phyloP scores from a whole-genome alignment of 1,140 invertebrate species.

The Scaptomyza graminum region DNA sequence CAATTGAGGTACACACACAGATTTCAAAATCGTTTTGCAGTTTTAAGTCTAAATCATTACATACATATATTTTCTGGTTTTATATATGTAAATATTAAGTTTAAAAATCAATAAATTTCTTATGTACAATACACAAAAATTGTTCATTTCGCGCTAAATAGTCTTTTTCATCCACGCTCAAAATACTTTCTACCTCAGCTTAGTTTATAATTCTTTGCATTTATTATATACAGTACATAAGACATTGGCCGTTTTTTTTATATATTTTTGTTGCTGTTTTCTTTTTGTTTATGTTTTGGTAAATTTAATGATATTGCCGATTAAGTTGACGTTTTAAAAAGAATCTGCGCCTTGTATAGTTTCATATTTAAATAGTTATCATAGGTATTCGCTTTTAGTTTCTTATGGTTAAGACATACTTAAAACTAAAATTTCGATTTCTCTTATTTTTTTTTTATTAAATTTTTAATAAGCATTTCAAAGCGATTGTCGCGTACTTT shows the following conservation, averaged over 20 bases:
- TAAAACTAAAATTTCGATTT: constrained; percentile 60
- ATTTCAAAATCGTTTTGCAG: constrained; percentile 74
- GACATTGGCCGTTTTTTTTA: constrained; percentile 53
- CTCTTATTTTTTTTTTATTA: constrained; percentile 13
- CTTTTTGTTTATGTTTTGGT: constrained; percentile 45
- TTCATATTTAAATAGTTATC: constrained; percentile 60
- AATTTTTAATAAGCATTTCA: constrained; percentile 69
- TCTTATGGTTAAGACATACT: constrained; percentile 36
- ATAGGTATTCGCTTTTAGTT: constrained; percentile 29
- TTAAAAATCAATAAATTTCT: constrained; percentile 75
- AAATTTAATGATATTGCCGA: constrained; percentile 54
- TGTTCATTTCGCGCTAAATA: constrained; percentile 75
- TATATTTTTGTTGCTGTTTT: background rate
- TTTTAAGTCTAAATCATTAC: constrained; percentile 67
- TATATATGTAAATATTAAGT: constrained; percentile 53
- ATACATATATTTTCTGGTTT: constrained; percentile 27
- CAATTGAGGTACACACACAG: constrained; percentile 81
- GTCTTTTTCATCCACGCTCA: constrained; percentile 68
- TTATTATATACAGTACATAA: constrained; percentile 74
- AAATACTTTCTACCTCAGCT: constrained; percentile 59
- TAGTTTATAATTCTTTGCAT: constrained; percentile 66
- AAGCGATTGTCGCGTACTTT: constrained; percentile 79
- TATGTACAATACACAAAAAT: constrained; percentile 79
- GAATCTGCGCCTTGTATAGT: constrained; percentile 64
- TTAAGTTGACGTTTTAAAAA: constrained; percentile 35